These are phyloP conservation scores for Metellina segmentata DNA, from an alignment of 2,888 invertebrate genomes.

Conservation along the genomic window DNA sequence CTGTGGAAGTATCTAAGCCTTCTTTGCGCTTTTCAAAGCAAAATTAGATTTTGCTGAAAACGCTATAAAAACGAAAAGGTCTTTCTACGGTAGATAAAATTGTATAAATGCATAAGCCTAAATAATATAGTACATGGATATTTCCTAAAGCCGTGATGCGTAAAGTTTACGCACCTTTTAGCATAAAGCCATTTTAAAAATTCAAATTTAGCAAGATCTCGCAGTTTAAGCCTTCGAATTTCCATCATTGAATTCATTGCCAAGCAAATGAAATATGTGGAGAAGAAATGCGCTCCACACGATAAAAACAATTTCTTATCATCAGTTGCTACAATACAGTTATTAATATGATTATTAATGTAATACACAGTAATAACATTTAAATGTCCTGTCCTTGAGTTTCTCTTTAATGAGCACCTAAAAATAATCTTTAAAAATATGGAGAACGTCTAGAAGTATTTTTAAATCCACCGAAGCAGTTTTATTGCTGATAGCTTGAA, in stretches of 20 bases:
- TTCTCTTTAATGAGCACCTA: no score
- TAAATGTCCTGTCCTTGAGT: no score
- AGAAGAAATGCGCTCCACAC: no score
- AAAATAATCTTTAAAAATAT: no score
- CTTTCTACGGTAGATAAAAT: slow-evolving; percentile 6
- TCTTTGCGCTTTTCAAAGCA: slow-evolving; percentile 2
- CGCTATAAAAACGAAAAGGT: not conserved
- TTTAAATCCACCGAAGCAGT: no score
- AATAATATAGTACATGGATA: slow-evolving; percentile 1
- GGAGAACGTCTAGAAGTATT: no score
- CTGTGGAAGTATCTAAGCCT: slow-evolving; percentile 7
- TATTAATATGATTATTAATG: no score
- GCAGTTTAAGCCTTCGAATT: not conserved
- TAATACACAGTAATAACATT: no score
- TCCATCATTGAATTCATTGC: not conserved
- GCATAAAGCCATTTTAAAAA: not conserved
- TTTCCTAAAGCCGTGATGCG: not conserved
- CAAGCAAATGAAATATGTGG: no score
- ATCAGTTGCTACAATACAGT: no score
- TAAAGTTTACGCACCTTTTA: not conserved
- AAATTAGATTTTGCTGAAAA: slow-evolving; percentile 27
- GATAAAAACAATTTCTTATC: no score
- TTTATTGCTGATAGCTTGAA: no score
- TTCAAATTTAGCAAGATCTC: not conserved
- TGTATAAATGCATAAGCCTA: slow-evolving; percentile 1